phyloP scores from a whole-genome alignment of 2,797 vertebrate species.

The Remorina albescens region DNA sequence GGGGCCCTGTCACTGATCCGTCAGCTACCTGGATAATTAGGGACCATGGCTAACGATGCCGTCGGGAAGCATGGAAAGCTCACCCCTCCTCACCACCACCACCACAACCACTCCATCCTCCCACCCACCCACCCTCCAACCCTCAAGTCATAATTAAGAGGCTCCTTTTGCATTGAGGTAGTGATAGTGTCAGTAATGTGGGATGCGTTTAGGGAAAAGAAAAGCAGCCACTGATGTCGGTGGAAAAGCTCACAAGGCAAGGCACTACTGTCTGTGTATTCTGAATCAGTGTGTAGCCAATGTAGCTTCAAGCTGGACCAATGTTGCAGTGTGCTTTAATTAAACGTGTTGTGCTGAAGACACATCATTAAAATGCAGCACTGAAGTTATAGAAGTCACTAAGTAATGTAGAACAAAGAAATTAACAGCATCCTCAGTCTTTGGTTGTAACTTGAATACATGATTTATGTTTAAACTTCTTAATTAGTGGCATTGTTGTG shows the following conservation, averaged over 20 bases:
- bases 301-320: conserved; percentile 44
- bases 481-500: conserved; percentile 47
- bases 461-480: conserved; percentile 60
- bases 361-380: conserved; percentile 48
- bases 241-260: conserved; percentile 32
- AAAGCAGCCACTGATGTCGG: conserved; percentile 46
- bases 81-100: conserved; percentile 77
- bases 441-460: conserved; percentile 11
- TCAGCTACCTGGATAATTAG: conserved; percentile 99
- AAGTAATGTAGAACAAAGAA: conserved; percentile 40
- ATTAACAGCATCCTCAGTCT: conserved; percentile 30
- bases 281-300: conserved; percentile 11
- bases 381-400: conserved; percentile 26
- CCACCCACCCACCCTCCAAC: conserved; percentile 47
- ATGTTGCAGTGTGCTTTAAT: conserved; percentile 46
- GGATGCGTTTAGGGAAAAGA: conserved; percentile 38
- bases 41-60: conserved; percentile 95
- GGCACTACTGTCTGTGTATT: conserved; percentile 28
- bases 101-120: conserved; percentile 32
- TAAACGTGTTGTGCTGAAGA: conserved; percentile 53
- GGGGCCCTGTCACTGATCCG: conserved; percentile 98
- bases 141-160: conserved; percentile 76
- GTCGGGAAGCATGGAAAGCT: conserved; percentile 89
- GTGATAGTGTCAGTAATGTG: conserved; percentile 47
- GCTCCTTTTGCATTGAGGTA: conserved; percentile 62